Base-by-base conservation (phyloP, 2,888 invertebrate genomes). In the Omphaloscelis lunosa region DNA sequence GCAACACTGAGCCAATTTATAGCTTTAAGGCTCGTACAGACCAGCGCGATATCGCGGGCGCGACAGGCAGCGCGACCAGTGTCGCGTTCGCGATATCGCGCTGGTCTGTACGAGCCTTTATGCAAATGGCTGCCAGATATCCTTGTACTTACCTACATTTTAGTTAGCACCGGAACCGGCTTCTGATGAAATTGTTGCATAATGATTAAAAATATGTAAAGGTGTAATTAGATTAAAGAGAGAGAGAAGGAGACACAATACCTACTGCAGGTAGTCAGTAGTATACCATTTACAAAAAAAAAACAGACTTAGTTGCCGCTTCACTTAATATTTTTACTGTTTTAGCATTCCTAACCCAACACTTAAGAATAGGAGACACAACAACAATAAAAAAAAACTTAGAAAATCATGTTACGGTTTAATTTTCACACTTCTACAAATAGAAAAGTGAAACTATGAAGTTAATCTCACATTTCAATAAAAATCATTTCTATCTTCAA, bases 1-100 rank as follows among this genome's bases (percentile, higher is more conserved):
- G 78, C 48, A 67, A 27, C 39, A 23, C 76, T 53, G 51, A 41
- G 23, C 15, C 41, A 58, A 80, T 71, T 80, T 80, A 75, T 80
- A 65, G 65, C 58, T 6, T 65, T n/a, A n/a, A n/a, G n/a, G n/a
- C n/a, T n/a, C n/a, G n/a, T n/a, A n/a, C n/a, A n/a, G n/a, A n/a
- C n/a, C n/a, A n/a, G n/a, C n/a, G n/a, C n/a, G n/a, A n/a, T n/a
- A n/a, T n/a, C n/a, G n/a, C n/a, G n/a, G n/a, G n/a, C n/a, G n/a
- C n/a, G n/a, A n/a, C n/a, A n/a, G n/a, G n/a, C n/a, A n/a, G n/a
- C n/a, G n/a, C n/a, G n/a, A n/a, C n/a, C n/a, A n/a, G n/a, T n/a
- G n/a, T n/a, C n/a, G n/a, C n/a, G n/a, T n/a, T n/a, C n/a, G n/a
- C n/a, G n/a, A n/a, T n/a, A n/a, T n/a, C n/a, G n/a, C n/a, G n/a